These are phyloP conservation scores for Pholis gunnellus DNA, from an alignment of 2,113 vertebrate genomes.

Conservation along the genomic window DNA sequence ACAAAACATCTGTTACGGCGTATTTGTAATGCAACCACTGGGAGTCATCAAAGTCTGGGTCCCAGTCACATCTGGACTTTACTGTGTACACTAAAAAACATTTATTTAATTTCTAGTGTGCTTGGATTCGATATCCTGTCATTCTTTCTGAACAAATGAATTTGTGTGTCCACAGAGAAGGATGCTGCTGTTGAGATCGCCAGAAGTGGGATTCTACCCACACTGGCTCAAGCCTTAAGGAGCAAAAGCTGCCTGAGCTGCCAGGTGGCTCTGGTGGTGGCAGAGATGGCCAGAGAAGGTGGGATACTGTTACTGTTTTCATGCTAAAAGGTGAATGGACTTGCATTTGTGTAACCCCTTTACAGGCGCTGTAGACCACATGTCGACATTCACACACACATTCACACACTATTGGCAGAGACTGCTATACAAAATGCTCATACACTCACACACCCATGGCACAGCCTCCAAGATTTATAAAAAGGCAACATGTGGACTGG, in stretches of 20 bases:
- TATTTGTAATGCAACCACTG: not conserved
- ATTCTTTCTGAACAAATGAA: not conserved
- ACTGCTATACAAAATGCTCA: too few species aligned
- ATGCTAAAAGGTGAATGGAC: too few species aligned
- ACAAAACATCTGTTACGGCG: not conserved
- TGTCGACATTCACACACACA: not conserved
- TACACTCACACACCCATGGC: too few species aligned
- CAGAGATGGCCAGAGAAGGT: slow-evolving; percentile 90
- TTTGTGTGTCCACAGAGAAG: slow-evolving; percentile 80
- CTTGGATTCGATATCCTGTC: not conserved
- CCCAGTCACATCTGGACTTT: not conserved
- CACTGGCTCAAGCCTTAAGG: slow-evolving; percentile 81
- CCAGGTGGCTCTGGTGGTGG: slow-evolving; percentile 86
- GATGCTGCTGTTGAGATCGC: slow-evolving; percentile 80
- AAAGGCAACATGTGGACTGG: too few species aligned
- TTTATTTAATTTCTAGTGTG: not conserved
- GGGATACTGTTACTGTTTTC: not conserved
- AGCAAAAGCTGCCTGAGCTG: slow-evolving; percentile 78
- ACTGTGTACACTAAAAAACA: not conserved
- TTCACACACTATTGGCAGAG: not conserved
- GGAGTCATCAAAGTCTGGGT: not conserved
- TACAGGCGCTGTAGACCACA: too few species aligned
- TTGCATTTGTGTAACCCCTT: too few species aligned
- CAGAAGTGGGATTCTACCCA: slow-evolving; percentile 83
- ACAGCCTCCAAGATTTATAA: too few species aligned